phyloP scores from a whole-genome alignment of 2,888 invertebrate species.

The Nemotelus nigrinus region DNA sequence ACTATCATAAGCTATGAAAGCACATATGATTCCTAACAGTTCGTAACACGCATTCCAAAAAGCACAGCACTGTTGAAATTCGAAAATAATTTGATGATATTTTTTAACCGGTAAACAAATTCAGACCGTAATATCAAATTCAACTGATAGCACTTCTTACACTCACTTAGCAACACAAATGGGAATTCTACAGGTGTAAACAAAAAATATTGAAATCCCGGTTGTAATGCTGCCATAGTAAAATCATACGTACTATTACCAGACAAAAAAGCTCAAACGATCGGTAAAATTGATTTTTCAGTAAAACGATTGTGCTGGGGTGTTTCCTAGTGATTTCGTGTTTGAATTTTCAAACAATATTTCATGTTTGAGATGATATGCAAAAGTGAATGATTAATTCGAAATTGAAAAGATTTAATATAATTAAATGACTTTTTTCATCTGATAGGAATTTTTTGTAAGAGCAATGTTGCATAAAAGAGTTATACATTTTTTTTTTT shows the following conservation, averaged over 20 bases:
- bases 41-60: background rate
- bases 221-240: no score
- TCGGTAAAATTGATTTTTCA: background rate
- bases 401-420: no score
- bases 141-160: no score
- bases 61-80: no score
- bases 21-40: background rate
- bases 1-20: background rate
- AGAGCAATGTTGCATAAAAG: no score
- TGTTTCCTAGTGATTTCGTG: slow-evolving; percentile 43
- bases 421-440: no score
- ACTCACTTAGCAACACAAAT: slow-evolving; percentile 1
- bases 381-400: no score
- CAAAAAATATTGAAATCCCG: background rate
- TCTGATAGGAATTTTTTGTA: no score
- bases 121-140: no score
- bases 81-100: no score
- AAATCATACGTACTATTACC: background rate
- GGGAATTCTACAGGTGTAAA: slow-evolving; percentile 30
- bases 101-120: no score
- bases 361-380: background rate
- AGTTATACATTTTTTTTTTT: no score
- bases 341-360: slow-evolving; percentile 14
- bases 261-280: background rate
- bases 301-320: slow-evolving; percentile 21